Conservation (phyloP, 1,140 invertebrate species). For the Pseudomyrmex flavicornis region DNA sequence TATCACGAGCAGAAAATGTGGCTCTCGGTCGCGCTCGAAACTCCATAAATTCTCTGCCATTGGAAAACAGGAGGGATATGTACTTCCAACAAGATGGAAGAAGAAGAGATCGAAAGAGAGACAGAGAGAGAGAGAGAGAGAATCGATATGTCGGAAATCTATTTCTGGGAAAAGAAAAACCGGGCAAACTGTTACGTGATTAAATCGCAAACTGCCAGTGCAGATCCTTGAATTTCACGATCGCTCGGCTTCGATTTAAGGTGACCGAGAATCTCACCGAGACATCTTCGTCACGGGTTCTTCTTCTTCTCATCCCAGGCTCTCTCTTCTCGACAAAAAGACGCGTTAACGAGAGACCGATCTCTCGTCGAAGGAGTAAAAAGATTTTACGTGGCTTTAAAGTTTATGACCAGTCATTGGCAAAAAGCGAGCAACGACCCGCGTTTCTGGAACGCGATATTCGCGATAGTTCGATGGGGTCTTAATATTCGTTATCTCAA, state of each 20-base stretch:
- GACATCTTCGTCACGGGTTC: slow-evolving; percentile 23
- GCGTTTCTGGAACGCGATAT: not conserved
- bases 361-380: slow-evolving; percentile 25
- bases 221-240: slow-evolving; percentile 46
- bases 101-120: slow-evolving; percentile 5
- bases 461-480: slow-evolving; percentile 26
- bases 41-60: slow-evolving; percentile 49
- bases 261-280: slow-evolving; percentile 16
- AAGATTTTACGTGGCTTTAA: slow-evolving; percentile 48
- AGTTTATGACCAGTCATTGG: slow-evolving; percentile 29
- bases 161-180: slow-evolving; percentile 52
- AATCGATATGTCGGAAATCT: slow-evolving; percentile 57
- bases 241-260: slow-evolving; percentile 54
- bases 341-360: slow-evolving; percentile 45
- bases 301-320: not conserved
- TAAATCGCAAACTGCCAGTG: slow-evolving; percentile 49
- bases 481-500: slow-evolving; percentile 30
- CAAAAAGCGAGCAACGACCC: slow-evolving; percentile 8
- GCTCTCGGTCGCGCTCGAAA: slow-evolving; percentile 48
- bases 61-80: slow-evolving; percentile 1
- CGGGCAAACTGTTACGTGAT: slow-evolving; percentile 61
- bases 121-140: slow-evolving; percentile 24
- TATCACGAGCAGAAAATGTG: slow-evolving; percentile 51
- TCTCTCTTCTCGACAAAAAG: not conserved
- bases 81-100: not conserved